These are phyloP conservation scores for Himalopsyche japonica DNA, from an alignment of 2,888 invertebrate genomes.

Conservation along the genomic window DNA sequence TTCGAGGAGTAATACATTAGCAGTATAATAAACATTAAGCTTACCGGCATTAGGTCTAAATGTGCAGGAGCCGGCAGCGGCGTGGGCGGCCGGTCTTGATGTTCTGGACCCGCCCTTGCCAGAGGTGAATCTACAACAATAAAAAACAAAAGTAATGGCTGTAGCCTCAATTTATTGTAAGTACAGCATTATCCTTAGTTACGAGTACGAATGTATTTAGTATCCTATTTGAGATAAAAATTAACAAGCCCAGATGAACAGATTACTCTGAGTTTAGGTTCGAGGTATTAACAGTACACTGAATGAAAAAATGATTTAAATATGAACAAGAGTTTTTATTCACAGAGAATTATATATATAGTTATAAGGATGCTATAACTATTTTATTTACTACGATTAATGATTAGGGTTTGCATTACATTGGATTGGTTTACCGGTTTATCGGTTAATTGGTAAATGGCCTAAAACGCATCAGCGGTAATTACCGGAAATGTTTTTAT, in stretches of 20 bases:
- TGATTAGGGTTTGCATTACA: too few relatives aligned
- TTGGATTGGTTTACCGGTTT: too few relatives aligned
- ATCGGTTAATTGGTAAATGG: too few relatives aligned
- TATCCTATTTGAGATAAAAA: neutral
- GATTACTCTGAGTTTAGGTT: neutral
- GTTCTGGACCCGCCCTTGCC: conserved; percentile 47
- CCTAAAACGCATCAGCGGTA: too few relatives aligned
- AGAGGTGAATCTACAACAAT: conserved; percentile 55
- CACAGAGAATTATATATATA: too few relatives aligned
- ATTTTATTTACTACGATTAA: too few relatives aligned
- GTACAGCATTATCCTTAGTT: neutral
- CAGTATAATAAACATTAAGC: conserved; percentile 33
- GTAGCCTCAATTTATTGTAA: neutral
- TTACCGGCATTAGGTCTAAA: conserved; percentile 52
- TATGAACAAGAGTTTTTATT: too few relatives aligned
- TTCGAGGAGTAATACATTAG: neutral
- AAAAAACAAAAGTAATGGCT: neutral
- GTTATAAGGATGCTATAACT: too few relatives aligned
- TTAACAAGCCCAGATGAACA: neutral
- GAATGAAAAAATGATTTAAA: too few relatives aligned
- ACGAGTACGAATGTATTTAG: neutral
- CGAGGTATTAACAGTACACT: too few relatives aligned
- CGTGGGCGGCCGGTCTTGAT: conserved; percentile 33
- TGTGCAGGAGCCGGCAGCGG: conserved; percentile 51
- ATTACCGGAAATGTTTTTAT: too few relatives aligned